Evolutionary conservation across 2,797 vertebrate genomes (phyloP).

Genomic region (Sebastes hubbsi): DNA sequence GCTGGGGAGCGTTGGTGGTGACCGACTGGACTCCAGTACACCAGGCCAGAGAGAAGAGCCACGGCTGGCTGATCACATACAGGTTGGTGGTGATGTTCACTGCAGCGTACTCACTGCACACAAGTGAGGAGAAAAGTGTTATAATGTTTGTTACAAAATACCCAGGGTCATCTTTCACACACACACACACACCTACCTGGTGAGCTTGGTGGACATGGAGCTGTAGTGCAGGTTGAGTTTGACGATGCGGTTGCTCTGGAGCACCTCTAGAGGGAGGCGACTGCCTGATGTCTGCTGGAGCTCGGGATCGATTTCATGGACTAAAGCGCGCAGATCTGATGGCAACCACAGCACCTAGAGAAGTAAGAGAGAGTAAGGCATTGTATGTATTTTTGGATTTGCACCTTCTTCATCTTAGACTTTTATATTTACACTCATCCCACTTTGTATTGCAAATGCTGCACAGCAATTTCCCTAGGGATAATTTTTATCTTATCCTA

Average conservation of each 20-base stretch:
- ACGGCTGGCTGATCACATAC: conserved; percentile 91
- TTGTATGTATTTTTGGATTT: too few relatives aligned
- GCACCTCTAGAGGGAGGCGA: conserved; percentile 77
- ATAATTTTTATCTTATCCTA: too few relatives aligned
- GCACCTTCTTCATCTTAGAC: too few relatives aligned
- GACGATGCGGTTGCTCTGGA: conserved; percentile 78
- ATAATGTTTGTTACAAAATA: accelerated
- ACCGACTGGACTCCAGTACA: conserved; percentile 89
- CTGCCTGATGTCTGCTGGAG: conserved; percentile 84
- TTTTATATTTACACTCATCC: too few relatives aligned
- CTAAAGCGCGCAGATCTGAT: conserved; percentile 67
- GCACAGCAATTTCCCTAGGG: too few relatives aligned
- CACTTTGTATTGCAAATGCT: too few relatives aligned
- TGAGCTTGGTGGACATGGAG: conserved; percentile 81
- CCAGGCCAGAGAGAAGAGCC: conserved; percentile 95
- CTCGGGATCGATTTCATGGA: conserved; percentile 78
- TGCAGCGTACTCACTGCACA: conserved; percentile 77
- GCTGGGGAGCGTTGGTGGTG: conserved; percentile 88
- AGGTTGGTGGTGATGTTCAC: conserved; percentile 91
- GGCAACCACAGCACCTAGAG: conserved; percentile 88
- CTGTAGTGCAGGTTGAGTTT: conserved; percentile 88
- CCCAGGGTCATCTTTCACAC: neutral
- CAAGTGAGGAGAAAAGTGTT: neutral
- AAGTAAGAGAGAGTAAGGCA: too few relatives aligned
- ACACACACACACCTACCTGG: conserved; percentile 71